Conservation (phyloP, 2,797 vertebrate species). For the Sebastes goodei region DNA sequence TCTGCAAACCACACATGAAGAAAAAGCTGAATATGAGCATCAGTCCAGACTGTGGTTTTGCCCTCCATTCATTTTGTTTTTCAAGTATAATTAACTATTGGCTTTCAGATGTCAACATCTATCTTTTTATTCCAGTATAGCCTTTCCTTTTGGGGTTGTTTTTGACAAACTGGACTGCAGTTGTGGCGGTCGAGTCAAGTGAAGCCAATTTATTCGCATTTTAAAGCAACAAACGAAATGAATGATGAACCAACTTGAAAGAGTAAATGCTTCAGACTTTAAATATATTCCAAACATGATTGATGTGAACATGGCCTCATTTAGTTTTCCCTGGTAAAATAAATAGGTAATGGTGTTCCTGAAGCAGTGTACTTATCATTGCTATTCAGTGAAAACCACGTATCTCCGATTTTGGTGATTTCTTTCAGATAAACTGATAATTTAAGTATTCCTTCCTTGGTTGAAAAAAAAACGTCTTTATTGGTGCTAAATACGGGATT, state of each 20-base stretch:
- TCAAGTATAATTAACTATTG: background rate
- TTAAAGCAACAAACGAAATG: background rate
- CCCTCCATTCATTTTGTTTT: background rate
- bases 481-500: too few relatives aligned
- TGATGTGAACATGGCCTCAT: background rate
- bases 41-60: background rate
- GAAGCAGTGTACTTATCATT: background rate
- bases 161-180: background rate
- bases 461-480: background rate
- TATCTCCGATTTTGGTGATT: background rate
- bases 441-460: background rate
- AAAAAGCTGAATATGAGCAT: background rate
- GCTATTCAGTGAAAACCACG: background rate
- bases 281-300: background rate
- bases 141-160: background rate
- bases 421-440: background rate
- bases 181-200: background rate
- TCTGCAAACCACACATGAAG: background rate
- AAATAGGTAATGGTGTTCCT: background rate
- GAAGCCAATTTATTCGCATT: background rate
- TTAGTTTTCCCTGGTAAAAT: background rate
- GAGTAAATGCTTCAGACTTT: background rate
- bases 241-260: background rate
- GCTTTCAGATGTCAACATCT: slow-evolving; percentile 2
- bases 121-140: background rate